Conservation (phyloP, 1,140 invertebrate genomes). For the Chymomyza costata region DNA sequence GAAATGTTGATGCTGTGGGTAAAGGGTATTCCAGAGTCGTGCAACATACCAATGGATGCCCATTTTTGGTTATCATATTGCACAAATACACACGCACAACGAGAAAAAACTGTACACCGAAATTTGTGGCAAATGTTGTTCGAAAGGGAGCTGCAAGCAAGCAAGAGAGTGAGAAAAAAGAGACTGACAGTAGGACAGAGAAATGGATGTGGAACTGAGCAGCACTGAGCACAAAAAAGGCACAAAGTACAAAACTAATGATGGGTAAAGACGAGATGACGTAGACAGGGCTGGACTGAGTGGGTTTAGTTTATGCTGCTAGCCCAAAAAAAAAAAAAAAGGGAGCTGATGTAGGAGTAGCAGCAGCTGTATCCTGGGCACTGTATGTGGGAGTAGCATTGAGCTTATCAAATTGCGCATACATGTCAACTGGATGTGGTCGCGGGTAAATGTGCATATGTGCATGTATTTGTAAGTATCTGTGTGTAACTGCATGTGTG, state of each 20-base stretch:
- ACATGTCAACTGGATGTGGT: conserved; percentile 36
- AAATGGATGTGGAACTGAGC: not conserved
- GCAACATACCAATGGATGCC: no score
- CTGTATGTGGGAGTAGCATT: conserved; percentile 10
- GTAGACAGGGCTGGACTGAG: not conserved
- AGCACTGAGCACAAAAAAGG: not conserved
- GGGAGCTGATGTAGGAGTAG: no score
- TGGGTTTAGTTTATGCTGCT: no score
- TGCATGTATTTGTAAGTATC: not conserved
- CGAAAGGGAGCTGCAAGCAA: conserved; percentile 43
- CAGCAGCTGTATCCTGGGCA: no score
- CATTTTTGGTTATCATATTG: conserved; percentile 38
- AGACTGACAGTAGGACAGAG: not conserved
- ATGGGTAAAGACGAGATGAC: conserved; percentile 48
- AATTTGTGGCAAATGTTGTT: conserved; percentile 50
- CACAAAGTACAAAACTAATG: conserved; percentile 66
- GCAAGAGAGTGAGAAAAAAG: not conserved
- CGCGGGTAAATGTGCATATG: conserved; percentile 1
- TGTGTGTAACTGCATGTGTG: no score
- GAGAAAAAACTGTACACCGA: conserved; percentile 23
- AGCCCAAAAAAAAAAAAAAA: no score
- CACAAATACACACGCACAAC: conserved; percentile 18
- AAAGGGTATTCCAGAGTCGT: not conserved
- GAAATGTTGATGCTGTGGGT: no score
- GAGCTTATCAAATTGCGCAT: conserved; percentile 57